Percentiles rank a stretch among this genome's conserved stretches.
Evolutionary conservation across 2,113 vertebrate species (phyloP).

Genomic region (Heptranchias perlo): DNA sequence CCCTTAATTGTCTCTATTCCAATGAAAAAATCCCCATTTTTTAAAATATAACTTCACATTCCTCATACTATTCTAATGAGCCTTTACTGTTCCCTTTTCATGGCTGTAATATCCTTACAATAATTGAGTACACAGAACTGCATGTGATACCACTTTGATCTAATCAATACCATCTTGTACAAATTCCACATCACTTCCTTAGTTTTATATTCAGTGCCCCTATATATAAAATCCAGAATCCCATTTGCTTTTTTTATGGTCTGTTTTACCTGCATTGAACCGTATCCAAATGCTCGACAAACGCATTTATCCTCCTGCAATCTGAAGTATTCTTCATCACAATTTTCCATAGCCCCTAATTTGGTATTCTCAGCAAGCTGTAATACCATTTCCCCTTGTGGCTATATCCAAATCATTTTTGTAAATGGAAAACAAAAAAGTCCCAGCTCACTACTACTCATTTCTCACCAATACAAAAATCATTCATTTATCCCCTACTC

Average conservation of each 20-base stretch:
- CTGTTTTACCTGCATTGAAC: neutral
- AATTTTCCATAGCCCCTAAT: neutral
- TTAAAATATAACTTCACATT: neutral
- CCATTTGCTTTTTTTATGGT: neutral
- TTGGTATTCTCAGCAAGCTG: neutral
- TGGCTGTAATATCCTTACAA: neutral
- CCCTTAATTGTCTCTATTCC: no score
- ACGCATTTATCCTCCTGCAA: neutral
- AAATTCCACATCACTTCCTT: neutral
- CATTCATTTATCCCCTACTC: neutral
- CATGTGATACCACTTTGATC: neutral
- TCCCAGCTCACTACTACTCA: neutral
- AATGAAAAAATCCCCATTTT: neutral
- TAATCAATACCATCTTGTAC: neutral
- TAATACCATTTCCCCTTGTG: neutral
- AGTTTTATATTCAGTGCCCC: neutral
- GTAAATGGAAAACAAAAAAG: no score
- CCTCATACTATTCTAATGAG: neutral
- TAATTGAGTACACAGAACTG: neutral
- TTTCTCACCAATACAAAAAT: neutral
- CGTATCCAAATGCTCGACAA: neutral
- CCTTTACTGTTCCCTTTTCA: neutral
- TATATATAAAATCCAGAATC: neutral
- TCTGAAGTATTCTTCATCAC: neutral
- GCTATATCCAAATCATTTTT: neutral